These are phyloP conservation scores for Gallinago stenura DNA, from an alignment of 2,797 vertebrate species.

Conservation along the genomic window DNA sequence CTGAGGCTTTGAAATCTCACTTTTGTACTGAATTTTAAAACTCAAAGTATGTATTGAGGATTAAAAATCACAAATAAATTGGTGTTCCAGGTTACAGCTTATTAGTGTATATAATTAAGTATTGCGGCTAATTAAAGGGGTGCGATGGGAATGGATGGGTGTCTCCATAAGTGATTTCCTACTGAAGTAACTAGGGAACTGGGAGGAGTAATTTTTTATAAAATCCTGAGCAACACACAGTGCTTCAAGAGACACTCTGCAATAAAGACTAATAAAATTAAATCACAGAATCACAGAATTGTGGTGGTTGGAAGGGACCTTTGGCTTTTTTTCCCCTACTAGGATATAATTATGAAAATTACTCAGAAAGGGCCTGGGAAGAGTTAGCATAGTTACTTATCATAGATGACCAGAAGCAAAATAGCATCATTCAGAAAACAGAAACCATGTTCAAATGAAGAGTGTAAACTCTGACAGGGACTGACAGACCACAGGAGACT, in stretches of 20 bases:
- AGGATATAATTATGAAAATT: neutral
- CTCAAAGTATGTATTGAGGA: neutral
- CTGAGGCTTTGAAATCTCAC: neutral
- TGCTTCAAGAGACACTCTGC: neutral
- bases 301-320: too few species aligned
- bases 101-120: neutral
- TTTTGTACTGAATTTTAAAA: neutral
- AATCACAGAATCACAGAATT: neutral
- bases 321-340: neutral
- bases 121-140: neutral
- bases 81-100: neutral
- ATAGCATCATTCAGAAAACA: neutral
- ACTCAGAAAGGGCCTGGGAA: neutral
- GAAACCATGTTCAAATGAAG: neutral
- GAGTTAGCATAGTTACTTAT: neutral
- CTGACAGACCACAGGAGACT: neutral
- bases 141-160: neutral
- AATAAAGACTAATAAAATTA: neutral
- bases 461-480: neutral
- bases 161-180: neutral
- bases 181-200: neutral
- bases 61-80: neutral
- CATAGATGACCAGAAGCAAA: conserved; percentile 2
- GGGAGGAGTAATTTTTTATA: neutral
- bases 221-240: neutral